A percentile compares a stretch with the other conserved stretches of the same genome.
Conservation (phyloP, 2,888 invertebrate genomes). For the Lasiommata megera region DNA sequence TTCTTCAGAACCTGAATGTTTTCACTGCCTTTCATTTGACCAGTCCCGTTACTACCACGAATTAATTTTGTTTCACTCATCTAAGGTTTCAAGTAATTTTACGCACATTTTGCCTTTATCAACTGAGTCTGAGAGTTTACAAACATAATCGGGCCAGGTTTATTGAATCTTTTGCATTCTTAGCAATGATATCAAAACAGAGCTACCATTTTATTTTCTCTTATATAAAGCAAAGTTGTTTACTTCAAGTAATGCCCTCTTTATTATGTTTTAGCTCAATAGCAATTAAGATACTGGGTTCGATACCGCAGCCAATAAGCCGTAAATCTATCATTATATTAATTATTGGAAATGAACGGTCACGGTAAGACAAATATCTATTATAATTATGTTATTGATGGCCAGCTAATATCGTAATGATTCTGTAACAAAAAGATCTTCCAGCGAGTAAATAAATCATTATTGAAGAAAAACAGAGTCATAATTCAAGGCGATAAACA, state of each 20-base stretch:
- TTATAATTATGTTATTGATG: slow-evolving; percentile 13
- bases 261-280: slow-evolving; percentile 49
- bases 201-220: background rate
- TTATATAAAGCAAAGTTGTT: slow-evolving; percentile 3
- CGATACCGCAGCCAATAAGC: slow-evolving; percentile 43
- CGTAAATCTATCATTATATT: slow-evolving; percentile 20
- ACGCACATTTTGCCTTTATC: too few relatives aligned
- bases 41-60: too few relatives aligned
- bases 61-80: too few relatives aligned
- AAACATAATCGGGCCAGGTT: too few relatives aligned
- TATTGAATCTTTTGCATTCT: too few relatives aligned
- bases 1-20: too few relatives aligned
- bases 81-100: too few relatives aligned
- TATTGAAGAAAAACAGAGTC: background rate
- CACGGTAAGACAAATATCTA: slow-evolving; percentile 16
- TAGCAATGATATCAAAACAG: background rate
- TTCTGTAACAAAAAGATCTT: slow-evolving; percentile 2
- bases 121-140: too few relatives aligned
- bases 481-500: background rate
- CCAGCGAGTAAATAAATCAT: background rate
- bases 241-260: slow-evolving; percentile 26
- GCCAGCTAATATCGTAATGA: slow-evolving; percentile 4
- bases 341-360: slow-evolving; percentile 12
- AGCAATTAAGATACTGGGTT: slow-evolving; percentile 65
- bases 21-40: too few relatives aligned